Percentiles rank a stretch among this genome's conserved stretches.
phyloP scores from a whole-genome alignment of 2,797 vertebrate genomes.

The Eleutherodactylus coqui region DNA sequence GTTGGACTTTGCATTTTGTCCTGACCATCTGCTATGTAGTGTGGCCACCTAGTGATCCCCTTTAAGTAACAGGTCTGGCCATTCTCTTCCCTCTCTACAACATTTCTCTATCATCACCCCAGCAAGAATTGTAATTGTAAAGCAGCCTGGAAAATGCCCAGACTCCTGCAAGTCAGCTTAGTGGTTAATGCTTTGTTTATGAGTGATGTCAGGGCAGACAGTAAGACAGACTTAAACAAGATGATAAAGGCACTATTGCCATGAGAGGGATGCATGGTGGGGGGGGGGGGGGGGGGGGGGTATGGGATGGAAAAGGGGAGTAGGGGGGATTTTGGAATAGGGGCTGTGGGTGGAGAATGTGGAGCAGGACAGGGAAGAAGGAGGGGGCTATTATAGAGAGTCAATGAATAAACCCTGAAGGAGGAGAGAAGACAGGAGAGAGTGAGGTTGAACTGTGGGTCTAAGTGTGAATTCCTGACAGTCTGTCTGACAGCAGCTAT shows the following conservation, averaged over 20 bases:
- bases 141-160: not conserved
- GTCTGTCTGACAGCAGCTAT: conserved; percentile 75
- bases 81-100: conserved; percentile 1
- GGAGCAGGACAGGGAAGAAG: conserved; percentile 17
- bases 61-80: not conserved
- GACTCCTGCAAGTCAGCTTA: conserved; percentile 8
- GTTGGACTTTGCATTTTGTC: not conserved
- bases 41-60: not conserved
- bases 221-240: conserved; percentile 60
- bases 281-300: not conserved
- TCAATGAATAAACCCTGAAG: conserved; percentile 53
- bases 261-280: conserved; percentile 20
- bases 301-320: too few species aligned
- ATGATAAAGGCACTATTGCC: conserved; percentile 38
- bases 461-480: conserved; percentile 77
- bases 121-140: not conserved
- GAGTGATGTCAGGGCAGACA: conserved; percentile 53
- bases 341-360: conserved; percentile 20
- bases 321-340: not conserved
- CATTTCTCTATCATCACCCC: conserved; percentile 14
- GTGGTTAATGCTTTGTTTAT: conserved; percentile 60
- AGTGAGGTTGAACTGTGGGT: conserved; percentile 71
- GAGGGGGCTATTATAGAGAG: conserved; percentile 43
- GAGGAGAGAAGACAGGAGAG: conserved; percentile 66
- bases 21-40: not conserved